phyloP scores from a whole-genome alignment of 2,797 vertebrate genomes.

The Botia kubotai region DNA sequence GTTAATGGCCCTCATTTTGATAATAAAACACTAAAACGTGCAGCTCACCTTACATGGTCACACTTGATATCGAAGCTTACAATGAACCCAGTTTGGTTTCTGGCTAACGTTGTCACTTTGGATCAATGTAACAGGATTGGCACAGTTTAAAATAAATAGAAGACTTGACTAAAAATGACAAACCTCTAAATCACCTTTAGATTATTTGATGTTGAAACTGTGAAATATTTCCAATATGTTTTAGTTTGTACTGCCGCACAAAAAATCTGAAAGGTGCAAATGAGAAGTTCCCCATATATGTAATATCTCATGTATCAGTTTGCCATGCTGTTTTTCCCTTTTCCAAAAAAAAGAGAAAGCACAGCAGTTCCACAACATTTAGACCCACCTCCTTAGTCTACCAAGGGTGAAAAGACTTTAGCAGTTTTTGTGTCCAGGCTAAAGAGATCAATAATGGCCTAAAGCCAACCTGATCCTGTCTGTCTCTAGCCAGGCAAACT shows the following conservation, averaged over 20 bases:
- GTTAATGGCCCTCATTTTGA: slow-evolving; percentile 74
- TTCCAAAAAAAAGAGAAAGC: slow-evolving; percentile 62
- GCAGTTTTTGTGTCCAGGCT: slow-evolving; percentile 79
- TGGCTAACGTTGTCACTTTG: slow-evolving; percentile 75
- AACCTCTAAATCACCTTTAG: slow-evolving; percentile 64
- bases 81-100: slow-evolving; percentile 69
- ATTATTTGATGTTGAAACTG: slow-evolving; percentile 33
- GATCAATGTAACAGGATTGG: slow-evolving; percentile 66
- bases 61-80: slow-evolving; percentile 69
- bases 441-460: slow-evolving; percentile 88
- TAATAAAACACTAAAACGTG: slow-evolving; percentile 62
- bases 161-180: slow-evolving; percentile 4
- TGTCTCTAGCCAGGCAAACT: slow-evolving; percentile 86
- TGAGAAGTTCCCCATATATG: not conserved
- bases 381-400: slow-evolving; percentile 57
- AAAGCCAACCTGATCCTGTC: slow-evolving; percentile 89
- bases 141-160: slow-evolving; percentile 16
- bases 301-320: slow-evolving; percentile 75
- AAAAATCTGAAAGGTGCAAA: slow-evolving; percentile 26
- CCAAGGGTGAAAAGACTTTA: slow-evolving; percentile 71
- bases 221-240: slow-evolving; percentile 36
- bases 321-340: slow-evolving; percentile 73
- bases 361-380: slow-evolving; percentile 23
- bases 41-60: slow-evolving; percentile 57
- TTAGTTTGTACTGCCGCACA: not conserved